A percentile compares a stretch with the other conserved stretches of the same genome.
These are phyloP conservation scores for Timandra comae DNA, from an alignment of 2,888 invertebrate genomes.

Conservation along the genomic window DNA sequence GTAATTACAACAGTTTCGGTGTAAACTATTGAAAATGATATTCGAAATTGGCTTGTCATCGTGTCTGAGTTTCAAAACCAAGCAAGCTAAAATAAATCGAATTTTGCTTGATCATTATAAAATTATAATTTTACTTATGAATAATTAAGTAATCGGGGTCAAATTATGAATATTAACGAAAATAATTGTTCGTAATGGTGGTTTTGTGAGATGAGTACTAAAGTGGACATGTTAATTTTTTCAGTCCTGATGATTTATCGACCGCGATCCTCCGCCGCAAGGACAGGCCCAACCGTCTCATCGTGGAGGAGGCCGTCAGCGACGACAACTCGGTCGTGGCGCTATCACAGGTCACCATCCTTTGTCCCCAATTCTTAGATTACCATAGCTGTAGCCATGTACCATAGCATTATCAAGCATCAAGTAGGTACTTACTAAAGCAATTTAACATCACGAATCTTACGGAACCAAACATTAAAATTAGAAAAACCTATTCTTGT, in stretches of 20 bases:
- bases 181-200: too few species aligned
- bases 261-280: conserved; percentile 99
- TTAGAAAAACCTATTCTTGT: too few species aligned
- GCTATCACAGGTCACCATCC: conserved; percentile 87
- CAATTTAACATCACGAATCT: too few species aligned
- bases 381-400: too few species aligned
- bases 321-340: conserved; percentile 99
- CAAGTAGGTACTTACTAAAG: too few species aligned
- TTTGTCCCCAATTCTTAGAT: conserved; percentile 19
- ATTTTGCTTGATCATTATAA: conserved; percentile 27
- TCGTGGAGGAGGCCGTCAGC: conserved; percentile 98
- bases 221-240: conserved; percentile 33
- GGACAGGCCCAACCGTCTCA: conserved; percentile 97
- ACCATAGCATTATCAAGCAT: too few species aligned
- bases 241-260: conserved; percentile 91
- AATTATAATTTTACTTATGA: not conserved
- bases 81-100: conserved; percentile 23
- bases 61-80: conserved; percentile 53
- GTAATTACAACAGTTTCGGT: conserved; percentile 19
- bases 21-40: conserved; percentile 33
- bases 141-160: too few species aligned
- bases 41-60: conserved; percentile 76
- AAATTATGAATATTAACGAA: too few species aligned
- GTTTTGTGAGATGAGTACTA: too few species aligned
- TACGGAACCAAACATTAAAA: too few species aligned